phyloP scores from a whole-genome alignment of 2,888 invertebrate genomes.

The Brachyopa scutellaris region DNA sequence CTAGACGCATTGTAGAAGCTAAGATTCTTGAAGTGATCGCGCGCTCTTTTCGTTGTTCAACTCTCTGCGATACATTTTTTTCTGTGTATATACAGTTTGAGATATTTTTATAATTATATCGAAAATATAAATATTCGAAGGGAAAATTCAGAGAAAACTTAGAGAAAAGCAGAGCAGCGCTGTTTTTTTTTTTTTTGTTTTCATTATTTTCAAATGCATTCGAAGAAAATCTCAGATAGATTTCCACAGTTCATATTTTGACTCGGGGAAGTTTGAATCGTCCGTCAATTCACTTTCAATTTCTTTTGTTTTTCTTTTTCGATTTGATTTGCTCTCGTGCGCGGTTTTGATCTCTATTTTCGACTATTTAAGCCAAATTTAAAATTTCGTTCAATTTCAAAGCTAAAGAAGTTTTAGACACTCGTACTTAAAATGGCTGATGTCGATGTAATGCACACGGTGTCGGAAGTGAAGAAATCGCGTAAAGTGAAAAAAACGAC shows the following conservation, averaged over 20 bases:
- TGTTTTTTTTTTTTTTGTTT: too few species aligned
- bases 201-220: slow-evolving; percentile 71
- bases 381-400: too few species aligned
- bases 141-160: slow-evolving; percentile 50
- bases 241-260: slow-evolving; percentile 79
- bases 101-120: slow-evolving; percentile 69
- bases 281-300: slow-evolving; percentile 66
- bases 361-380: background rate
- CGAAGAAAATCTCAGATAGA: slow-evolving; percentile 63
- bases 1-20: background rate
- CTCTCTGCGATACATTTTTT: slow-evolving; percentile 41
- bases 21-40: slow-evolving; percentile 21
- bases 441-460: slow-evolving; percentile 94
- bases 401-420: too few species aligned
- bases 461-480: slow-evolving; percentile 92
- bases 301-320: slow-evolving; percentile 5
- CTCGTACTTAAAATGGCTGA: slow-evolving; percentile 96
- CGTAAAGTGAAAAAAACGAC: slow-evolving; percentile 95
- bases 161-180: background rate
- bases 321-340: slow-evolving; percentile 9
- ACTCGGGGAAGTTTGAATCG: slow-evolving; percentile 80
- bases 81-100: slow-evolving; percentile 24
- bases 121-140: slow-evolving; percentile 60
- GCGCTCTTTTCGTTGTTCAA: slow-evolving; percentile 5
- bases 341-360: slow-evolving; percentile 19